A percentile compares a stretch with the other conserved stretches of the same genome.
These are phyloP conservation scores for Salvator merianae DNA, from an alignment of 2,113 vertebrate genomes.

Conservation along the genomic window DNA sequence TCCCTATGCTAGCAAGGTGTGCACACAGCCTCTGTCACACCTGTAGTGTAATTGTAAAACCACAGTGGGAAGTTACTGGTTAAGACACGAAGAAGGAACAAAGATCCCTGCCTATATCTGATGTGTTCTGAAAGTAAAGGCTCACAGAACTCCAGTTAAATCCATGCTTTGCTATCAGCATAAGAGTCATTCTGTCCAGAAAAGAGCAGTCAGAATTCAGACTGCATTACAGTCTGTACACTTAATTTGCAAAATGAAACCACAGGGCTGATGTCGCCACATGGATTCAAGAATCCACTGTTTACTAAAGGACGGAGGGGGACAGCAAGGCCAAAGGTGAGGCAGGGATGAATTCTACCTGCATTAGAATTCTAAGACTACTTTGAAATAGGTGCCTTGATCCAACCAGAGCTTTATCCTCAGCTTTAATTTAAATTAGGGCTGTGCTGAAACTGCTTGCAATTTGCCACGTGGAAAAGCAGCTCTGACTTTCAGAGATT, in stretches of 20 bases:
- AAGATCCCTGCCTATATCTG: background rate
- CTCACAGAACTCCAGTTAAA: background rate
- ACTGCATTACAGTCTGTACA: background rate
- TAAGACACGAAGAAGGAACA: too few relatives aligned
- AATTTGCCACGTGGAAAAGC: background rate
- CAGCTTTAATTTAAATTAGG: background rate
- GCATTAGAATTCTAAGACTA: background rate
- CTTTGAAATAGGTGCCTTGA: background rate
- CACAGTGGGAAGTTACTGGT: too few relatives aligned
- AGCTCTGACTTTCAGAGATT: background rate
- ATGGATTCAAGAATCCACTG: background rate
- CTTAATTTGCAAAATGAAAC: background rate
- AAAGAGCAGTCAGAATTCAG: background rate
- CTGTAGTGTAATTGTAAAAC: too few relatives aligned
- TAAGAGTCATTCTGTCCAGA: background rate
- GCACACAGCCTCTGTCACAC: too few relatives aligned
- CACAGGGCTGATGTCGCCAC: background rate
- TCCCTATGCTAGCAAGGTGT: too few relatives aligned
- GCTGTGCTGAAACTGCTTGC: background rate
- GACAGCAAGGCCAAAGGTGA: background rate
- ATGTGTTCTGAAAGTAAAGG: background rate
- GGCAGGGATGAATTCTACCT: background rate
- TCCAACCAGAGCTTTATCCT: background rate
- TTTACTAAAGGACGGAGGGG: background rate
- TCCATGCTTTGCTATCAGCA: background rate